Evolutionary conservation across 1,140 invertebrate species (phyloP).

Genomic region (Ectropis grisescens): DNA sequence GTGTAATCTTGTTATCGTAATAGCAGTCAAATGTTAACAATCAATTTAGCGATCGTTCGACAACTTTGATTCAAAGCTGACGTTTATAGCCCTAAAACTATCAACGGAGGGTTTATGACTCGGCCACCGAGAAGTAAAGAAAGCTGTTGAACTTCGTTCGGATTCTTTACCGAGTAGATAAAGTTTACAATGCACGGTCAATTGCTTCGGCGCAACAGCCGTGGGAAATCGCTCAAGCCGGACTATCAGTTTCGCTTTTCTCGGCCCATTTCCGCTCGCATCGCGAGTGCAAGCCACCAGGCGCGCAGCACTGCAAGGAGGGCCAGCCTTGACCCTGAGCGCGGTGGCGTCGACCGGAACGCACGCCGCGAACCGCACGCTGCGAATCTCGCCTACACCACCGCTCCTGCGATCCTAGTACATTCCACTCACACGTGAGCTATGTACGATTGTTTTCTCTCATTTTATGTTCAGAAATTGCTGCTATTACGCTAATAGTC

Average conservation of each 20-base stretch:
- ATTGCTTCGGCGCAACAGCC: conserved; percentile 14
- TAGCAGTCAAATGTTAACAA: conserved; percentile 37
- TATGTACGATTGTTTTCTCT: conserved; percentile 47
- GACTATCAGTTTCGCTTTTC: conserved; percentile 42
- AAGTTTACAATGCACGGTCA: too few relatives aligned
- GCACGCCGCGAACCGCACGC: conserved; percentile 41
- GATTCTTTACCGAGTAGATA: too few relatives aligned
- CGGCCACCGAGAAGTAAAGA: too few relatives aligned
- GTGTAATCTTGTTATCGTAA: conserved; percentile 65
- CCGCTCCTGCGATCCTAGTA: conserved; percentile 45
- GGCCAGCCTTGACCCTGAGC: conserved; percentile 63
- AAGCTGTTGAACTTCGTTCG: too few relatives aligned
- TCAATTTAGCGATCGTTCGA: conserved; percentile 28
- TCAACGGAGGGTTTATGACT: too few relatives aligned
- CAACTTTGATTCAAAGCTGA: conserved; percentile 15
- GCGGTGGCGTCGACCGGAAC: conserved; percentile 66
- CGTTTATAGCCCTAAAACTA: conserved; percentile 17
- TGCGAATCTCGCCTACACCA: conserved; percentile 50
- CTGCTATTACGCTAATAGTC: conserved; percentile 9
- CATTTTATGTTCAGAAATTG: conserved; percentile 19
- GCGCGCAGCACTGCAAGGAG: conserved; percentile 54
- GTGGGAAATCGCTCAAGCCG: conserved; percentile 25
- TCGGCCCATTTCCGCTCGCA: conserved; percentile 34
- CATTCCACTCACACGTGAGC: conserved; percentile 41
- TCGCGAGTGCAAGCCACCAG: conserved; percentile 38